Base-by-base conservation (phyloP, 2,888 invertebrate genomes). In the Epinotia ramella region DNA sequence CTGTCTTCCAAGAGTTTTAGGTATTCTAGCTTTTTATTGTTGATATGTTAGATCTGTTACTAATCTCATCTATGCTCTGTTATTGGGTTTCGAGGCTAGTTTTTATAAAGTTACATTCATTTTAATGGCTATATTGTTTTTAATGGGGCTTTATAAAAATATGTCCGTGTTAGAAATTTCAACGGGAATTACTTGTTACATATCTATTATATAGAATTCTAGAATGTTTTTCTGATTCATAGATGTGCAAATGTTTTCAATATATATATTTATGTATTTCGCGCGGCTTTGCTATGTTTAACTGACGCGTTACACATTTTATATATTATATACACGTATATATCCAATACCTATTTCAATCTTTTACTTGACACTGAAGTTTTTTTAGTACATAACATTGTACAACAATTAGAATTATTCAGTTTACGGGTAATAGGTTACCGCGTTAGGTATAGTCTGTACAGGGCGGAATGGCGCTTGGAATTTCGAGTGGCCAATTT, bases 11-110 rank as follows among this genome's bases (percentile, higher is more conserved):
- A 56, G 70, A 33, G 33, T 60, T 71, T 71, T 73, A 67, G 62
- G 66, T 71, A 66, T 71, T 75, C 71, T 75, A 75, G 59, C 71
- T 62, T 53, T 46, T 59, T 28, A 62, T 75, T 53, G 70, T 65
- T 74, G 12, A 68, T 73, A 63, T 56, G 46, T 75, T 75, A 28
- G 71, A 66, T 75, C 75, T 75, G 71, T 75, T 75, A 28, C 18
- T 44, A 70, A 71, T 75, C 71, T 75, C 75, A 70, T 60, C 59
- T 59, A 71, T 46, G 28, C 49, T 53, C 28, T 60, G 63, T 60
- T 71, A 40, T 46, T 57, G 46, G 56, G 62, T 63, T 71, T 53
- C 46, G 2, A 13, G n/a, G 63, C 53, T 40, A 40, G 71, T 49
- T 60, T 46, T 70, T 70, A 49, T 70, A 62, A 60, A 70, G 60